Percentiles rank a stretch among this genome's conserved stretches.
These are phyloP conservation scores for Callimorpha dominula DNA, from an alignment of 2,888 invertebrate species.

Conservation along the genomic window DNA sequence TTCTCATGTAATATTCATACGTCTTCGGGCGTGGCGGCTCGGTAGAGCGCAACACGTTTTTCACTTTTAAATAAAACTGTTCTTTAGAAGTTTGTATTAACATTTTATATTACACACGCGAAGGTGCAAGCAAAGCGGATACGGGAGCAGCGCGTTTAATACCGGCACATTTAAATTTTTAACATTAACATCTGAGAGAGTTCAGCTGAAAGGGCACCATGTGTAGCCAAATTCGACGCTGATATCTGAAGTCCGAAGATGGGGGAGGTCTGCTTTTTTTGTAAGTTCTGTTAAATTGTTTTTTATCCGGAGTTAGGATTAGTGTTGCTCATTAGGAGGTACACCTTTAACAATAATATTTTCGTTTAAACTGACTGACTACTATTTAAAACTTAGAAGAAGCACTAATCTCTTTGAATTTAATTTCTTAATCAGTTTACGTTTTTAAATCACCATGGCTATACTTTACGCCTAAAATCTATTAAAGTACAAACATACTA, in stretches of 20 bases:
- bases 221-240: not conserved
- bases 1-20: not conserved
- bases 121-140: conserved; percentile 24
- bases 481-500: too few relatives aligned
- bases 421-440: not conserved
- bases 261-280: not conserved
- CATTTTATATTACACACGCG: conserved; percentile 38
- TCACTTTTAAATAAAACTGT: conserved; percentile 39
- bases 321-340: not conserved
- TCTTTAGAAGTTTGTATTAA: conserved; percentile 40
- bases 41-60: conserved; percentile 34
- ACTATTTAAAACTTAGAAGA: not conserved
- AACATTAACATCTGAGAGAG: conserved; percentile 19
- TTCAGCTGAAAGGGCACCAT: not conserved
- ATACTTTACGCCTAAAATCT: not conserved
- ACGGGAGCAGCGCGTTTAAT: conserved; percentile 23
- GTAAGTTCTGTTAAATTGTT: not conserved
- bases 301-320: not conserved
- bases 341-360: not conserved
- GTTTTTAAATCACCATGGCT: not conserved
- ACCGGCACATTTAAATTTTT: conserved; percentile 34
- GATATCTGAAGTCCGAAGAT: not conserved
- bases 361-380: not conserved
- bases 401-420: not conserved
- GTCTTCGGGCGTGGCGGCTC: conserved; percentile 14